Evolutionary conservation across 2,888 invertebrate species (phyloP).

Genomic region (Conus canariensis): DNA sequence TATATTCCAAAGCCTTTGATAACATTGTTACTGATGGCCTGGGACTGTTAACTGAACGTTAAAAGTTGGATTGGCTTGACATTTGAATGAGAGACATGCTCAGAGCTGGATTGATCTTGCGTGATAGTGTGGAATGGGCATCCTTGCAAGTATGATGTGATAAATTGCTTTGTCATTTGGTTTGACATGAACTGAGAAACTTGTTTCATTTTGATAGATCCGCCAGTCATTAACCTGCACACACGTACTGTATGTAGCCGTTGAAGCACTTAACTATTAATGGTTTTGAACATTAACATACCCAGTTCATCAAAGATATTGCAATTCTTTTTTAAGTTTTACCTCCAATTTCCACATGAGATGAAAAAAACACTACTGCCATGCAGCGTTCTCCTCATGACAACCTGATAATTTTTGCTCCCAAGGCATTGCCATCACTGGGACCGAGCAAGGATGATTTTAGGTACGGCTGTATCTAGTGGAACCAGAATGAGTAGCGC

Average conservation of each 20-base stretch:
- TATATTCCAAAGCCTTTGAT: neutral
- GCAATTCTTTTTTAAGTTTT: conserved; percentile 1
- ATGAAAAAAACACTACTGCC: too few species aligned
- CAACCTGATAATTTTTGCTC: neutral
- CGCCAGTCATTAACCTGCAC: conserved; percentile 10
- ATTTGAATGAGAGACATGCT: neutral
- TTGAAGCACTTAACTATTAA: neutral
- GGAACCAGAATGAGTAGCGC: too few species aligned
- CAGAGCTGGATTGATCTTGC: neutral
- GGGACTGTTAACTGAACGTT: neutral
- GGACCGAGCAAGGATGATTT: neutral
- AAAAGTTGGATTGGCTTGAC: neutral
- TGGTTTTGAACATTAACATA: neutral
- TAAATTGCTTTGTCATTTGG: neutral
- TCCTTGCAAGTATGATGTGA: conserved; percentile 1
- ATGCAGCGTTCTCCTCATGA: too few species aligned
- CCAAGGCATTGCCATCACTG: too few species aligned
- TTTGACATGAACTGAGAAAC: neutral
- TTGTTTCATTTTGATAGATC: neutral
- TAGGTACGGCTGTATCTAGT: neutral
- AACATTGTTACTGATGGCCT: neutral
- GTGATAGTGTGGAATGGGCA: neutral
- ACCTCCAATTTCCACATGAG: too few species aligned
- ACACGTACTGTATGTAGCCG: neutral
- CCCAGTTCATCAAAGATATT: neutral